Evolutionary conservation across 2,113 vertebrate genomes (phyloP).

Genomic region (Corythornis madagascariensis): DNA sequence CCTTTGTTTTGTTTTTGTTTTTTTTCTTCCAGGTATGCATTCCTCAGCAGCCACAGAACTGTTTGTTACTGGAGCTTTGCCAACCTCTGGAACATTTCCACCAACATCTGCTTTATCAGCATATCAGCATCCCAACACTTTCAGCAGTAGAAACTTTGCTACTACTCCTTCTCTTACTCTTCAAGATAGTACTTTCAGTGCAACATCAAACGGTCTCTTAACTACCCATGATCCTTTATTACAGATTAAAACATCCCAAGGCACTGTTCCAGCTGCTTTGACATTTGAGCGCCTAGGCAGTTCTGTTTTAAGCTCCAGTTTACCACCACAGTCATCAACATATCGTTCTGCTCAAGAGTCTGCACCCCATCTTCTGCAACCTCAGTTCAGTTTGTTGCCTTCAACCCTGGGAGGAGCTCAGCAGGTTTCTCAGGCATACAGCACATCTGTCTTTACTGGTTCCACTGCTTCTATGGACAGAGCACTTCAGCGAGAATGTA

Average conservation of each 20-base stretch:
- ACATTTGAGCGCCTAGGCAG: conserved; percentile 89
- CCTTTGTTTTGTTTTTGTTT: conserved; percentile 70
- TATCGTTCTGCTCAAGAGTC: conserved; percentile 99
- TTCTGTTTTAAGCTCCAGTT: conserved; percentile 82
- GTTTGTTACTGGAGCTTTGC: conserved; percentile 93
- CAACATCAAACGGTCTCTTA: conserved; percentile 91
- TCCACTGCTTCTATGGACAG: conserved; percentile 90
- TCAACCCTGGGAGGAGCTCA: conserved; percentile 84
- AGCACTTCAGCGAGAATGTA: conserved; percentile 99
- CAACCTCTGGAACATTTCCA: conserved; percentile 91
- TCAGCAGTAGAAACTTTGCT: conserved; percentile 89
- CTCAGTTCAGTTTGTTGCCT: conserved; percentile 92
- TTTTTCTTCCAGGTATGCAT: conserved; percentile 84
- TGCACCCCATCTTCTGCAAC: conserved; percentile 95
- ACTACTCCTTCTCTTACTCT: conserved; percentile 88
- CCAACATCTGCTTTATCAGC: conserved; percentile 86
- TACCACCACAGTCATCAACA: conserved; percentile 96
- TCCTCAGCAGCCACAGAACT: conserved; percentile 89
- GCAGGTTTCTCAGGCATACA: conserved; percentile 85
- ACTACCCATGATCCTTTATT: conserved; percentile 88
- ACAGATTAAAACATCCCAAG: conserved; percentile 91
- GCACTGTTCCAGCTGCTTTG: conserved; percentile 86
- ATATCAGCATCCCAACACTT: conserved; percentile 91
- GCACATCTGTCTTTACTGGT: conserved; percentile 88
- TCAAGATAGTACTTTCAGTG: conserved; percentile 90